Conservation (phyloP, 2,113 vertebrate species). For the Coreoperca whiteheadi region DNA sequence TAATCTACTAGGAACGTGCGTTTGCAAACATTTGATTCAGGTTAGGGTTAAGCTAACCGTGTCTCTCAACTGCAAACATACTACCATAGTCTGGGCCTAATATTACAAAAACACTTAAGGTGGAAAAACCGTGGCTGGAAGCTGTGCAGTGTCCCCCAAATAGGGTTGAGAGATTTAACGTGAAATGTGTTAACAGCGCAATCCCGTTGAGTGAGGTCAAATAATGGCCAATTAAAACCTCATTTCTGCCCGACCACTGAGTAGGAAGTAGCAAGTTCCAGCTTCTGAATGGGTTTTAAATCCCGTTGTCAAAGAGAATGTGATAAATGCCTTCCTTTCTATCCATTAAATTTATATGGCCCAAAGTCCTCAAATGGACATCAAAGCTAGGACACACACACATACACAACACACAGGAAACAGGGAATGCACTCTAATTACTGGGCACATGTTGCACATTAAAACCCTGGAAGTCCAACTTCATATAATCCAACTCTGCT, state of each 20-base stretch:
- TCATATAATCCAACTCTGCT: constrained; percentile 78
- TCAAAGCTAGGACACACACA: constrained; percentile 74
- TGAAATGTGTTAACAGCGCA: constrained; percentile 66
- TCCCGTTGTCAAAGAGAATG: constrained; percentile 70
- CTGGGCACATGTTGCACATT: constrained; percentile 82
- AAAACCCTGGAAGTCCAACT: constrained; percentile 80
- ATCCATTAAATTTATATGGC: constrained; percentile 76
- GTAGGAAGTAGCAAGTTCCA: constrained; percentile 55
- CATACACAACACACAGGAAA: constrained; percentile 75
- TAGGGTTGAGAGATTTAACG: constrained; percentile 33
- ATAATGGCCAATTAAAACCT: constrained; percentile 75
- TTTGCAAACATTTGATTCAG: too few species aligned
- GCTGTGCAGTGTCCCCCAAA: constrained; percentile 37
- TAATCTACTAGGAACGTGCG: neutral
- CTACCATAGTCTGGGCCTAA: neutral
- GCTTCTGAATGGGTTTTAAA: constrained; percentile 63
- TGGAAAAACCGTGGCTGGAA: constrained; percentile 34
- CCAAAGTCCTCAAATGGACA: constrained; percentile 72
- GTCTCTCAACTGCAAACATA: neutral
- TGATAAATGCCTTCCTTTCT: constrained; percentile 77
- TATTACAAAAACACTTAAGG: neutral
- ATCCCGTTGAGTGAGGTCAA: constrained; percentile 64
- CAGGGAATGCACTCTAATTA: constrained; percentile 79
- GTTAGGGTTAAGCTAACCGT: neutral
- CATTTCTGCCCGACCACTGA: constrained; percentile 57